phyloP scores from a whole-genome alignment of 2,888 invertebrate species.

The Gymnocheta viridis region DNA sequence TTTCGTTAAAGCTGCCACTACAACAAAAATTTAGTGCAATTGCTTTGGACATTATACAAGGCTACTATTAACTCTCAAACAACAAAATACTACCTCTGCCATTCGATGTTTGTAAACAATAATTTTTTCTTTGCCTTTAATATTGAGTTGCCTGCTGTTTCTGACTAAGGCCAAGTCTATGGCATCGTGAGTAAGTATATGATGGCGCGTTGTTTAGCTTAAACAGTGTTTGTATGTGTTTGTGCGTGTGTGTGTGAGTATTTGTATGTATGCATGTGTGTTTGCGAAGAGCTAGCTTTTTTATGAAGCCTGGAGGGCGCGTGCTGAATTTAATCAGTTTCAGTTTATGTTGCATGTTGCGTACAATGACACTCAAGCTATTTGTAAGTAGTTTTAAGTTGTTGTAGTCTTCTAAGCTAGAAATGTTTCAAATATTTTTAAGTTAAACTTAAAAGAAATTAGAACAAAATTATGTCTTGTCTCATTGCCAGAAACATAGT shows the following conservation, averaged over 20 bases:
- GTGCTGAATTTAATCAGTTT: conserved; percentile 79
- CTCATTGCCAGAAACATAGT: conserved; percentile 29
- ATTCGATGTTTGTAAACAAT: conserved; percentile 30
- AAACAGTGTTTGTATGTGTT: neutral
- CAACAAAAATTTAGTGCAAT: conserved; percentile 61
- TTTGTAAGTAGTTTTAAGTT: conserved; percentile 18
- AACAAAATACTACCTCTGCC: neutral
- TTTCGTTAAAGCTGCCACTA: neutral
- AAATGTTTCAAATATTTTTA: neutral
- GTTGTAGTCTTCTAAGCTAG: conserved; percentile 2
- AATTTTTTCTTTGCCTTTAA: conserved; percentile 21
- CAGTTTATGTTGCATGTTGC: conserved; percentile 70
- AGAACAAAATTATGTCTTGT: conserved; percentile 67
- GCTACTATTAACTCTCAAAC: conserved; percentile 46
- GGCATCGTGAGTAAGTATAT: conserved; percentile 57
- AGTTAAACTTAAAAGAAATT: conserved; percentile 51
- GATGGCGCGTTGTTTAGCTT: conserved; percentile 36
- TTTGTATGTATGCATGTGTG: neutral
- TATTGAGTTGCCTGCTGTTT: conserved; percentile 47
- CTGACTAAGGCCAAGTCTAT: conserved; percentile 27
- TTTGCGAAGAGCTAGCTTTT: conserved; percentile 46
- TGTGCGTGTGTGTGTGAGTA: neutral
- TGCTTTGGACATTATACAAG: conserved; percentile 65
- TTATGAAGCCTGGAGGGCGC: conserved; percentile 78
- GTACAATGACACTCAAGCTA: conserved; percentile 67